phyloP scores from a whole-genome alignment of 2,113 vertebrate genomes.

The Xyrauchen texanus region DNA sequence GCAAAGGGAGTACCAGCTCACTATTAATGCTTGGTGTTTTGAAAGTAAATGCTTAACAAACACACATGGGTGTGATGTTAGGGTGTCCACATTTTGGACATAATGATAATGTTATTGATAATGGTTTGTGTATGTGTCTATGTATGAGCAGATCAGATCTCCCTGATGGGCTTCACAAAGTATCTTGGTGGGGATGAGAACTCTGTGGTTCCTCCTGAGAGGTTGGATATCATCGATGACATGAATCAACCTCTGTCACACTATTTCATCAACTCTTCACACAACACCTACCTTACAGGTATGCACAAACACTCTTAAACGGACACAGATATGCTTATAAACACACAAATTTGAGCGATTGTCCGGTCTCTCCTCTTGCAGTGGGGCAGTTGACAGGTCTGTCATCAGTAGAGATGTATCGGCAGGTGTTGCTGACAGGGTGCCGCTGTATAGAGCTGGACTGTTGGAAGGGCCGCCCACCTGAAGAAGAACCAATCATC shows the following conservation, averaged over 20 bases:
- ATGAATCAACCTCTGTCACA: constrained; percentile 85
- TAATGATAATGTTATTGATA: no score
- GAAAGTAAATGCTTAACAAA: no score
- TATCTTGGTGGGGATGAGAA: constrained; percentile 87
- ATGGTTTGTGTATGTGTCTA: no score
- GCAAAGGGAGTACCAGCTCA: no score
- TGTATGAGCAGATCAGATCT: constrained; percentile 82
- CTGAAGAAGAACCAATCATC: constrained; percentile 88
- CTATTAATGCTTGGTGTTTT: no score
- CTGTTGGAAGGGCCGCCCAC: constrained; percentile 87
- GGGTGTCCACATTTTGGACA: no score
- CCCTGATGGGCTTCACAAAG: constrained; percentile 81
- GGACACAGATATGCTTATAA: neutral
- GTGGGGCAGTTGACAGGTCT: constrained; percentile 87
- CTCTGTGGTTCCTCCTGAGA: constrained; percentile 80
- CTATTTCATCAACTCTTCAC: constrained; percentile 92
- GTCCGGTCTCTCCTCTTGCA: constrained; percentile 48
- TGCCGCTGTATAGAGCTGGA: constrained; percentile 90
- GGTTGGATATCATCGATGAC: constrained; percentile 83
- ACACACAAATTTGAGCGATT: neutral
- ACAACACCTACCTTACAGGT: constrained; percentile 93
- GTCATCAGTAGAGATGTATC: constrained; percentile 91
- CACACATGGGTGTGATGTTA: no score
- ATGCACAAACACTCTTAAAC: neutral
- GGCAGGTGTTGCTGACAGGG: constrained; percentile 86